Base-by-base conservation (phyloP, 2,888 invertebrate genomes). In the Drosophila vallismaia region DNA sequence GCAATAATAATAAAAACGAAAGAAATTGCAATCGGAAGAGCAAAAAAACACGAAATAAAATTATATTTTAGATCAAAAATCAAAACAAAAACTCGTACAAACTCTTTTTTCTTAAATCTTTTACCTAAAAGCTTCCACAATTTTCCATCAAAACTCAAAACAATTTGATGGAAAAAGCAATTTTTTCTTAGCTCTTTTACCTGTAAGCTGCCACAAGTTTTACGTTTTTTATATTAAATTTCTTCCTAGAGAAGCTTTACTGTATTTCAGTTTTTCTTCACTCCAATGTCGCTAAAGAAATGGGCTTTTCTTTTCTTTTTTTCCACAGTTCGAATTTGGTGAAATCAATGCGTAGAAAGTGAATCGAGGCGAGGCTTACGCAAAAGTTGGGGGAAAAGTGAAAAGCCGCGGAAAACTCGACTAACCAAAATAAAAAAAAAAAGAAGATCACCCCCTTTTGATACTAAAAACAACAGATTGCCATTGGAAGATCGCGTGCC, bases 321-420 rank as follows among this genome's bases (percentile, higher is more conserved):
- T 69, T 85, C 56, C 70, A 71, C 62, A 86, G 71, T 74, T 86
- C 48, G 46, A 64, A 67, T 76, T 82, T 71, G 79, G 87, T 86
- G 89, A 89, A 89, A 88, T 89, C 85, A 88, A 88, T 88, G 81
- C 74, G 67, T 83, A 89, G 89, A 90, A 89, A 89, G 89, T 89
- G 89, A 89, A 86, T 82, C 54, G 60, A 52, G 42, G 54, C 45
- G 60, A 52, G 42, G 54, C 45, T 75, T 71, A 82, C 76, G 80
- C 77, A 78, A 77, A 77, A 77, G 53, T 45, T 46, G 56, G 64
- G 45, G 60, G 57, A 76, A 79, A 80, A 80, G 78, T 76, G 74
- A 83, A 80, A 76, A 75, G 58, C 56, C 33, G 40, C 50, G 62
- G 74, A 74, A 68, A 69, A 70, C 44, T 63, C 45, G 57, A 29